Evolutionary conservation across 2,888 invertebrate species (phyloP), one percentile per base, ranked within the genome.

Genomic region (Lysandra bellargus): DNA sequence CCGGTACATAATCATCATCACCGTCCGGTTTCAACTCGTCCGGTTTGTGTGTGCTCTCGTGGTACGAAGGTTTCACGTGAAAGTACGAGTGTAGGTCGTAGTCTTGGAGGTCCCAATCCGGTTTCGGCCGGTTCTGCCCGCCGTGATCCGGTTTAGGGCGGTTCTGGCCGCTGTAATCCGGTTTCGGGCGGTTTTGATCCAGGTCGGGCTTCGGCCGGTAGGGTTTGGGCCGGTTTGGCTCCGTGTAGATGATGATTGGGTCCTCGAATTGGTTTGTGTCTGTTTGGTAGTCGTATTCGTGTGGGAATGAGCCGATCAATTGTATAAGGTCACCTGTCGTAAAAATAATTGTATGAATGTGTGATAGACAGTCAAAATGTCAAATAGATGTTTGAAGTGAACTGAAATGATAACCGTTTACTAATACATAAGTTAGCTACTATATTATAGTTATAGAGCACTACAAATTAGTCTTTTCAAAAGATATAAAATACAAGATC

Each of bases 301-400:
- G 92, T 79, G 95, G 95, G 81, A 95, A 94, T 85, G 94, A 85
- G 6, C 95, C 95, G 86, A 95, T 94, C 82, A 95, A 88, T 88
- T 95, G 92, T 79, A 95, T 94, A 77, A 95, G 88, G 82, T 95
- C 95, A 93, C 95, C 95, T 95, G 95, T 90, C 86, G 84, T 87
- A 83, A 80, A 86, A 84, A 80, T 81, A 84, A 74, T 73, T 73
- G 23, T 74, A 74, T 74, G 6, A 44, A 44, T 44, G 74, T 44
- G 44, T 74, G 5, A 1, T 12, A 37, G 69, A 14, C 14, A 37
- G 33, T 33, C 33, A 14, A 37, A 33, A 37, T 69, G 69, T 69
- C 17, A 0, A 37, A 69, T 69, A 37, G 33, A 64, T 30, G 64
- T 64, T 30, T 64, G 30, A 17, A 57, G 1, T 57, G 17, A 53